phyloP scores from a whole-genome alignment of 2,888 invertebrate genomes.

The Chloromyia formosa region DNA sequence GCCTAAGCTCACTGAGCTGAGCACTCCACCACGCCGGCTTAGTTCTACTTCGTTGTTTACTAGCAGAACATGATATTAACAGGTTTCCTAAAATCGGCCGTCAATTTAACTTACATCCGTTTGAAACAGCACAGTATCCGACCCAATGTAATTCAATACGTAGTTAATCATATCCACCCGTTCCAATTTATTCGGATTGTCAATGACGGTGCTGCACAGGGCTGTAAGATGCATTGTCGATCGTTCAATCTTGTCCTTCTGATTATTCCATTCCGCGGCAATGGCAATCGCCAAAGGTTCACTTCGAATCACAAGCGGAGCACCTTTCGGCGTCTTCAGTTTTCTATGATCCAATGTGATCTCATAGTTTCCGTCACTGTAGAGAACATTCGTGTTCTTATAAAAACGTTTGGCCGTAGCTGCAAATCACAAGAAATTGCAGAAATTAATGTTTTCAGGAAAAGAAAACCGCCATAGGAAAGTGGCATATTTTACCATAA shows the following conservation, averaged over 20 bases:
- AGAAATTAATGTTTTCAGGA: neutral
- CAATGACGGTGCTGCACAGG: slow-evolving; percentile 88
- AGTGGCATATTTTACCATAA: slow-evolving; percentile 17
- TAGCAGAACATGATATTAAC: no score
- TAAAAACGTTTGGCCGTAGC: slow-evolving; percentile 77
- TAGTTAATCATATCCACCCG: slow-evolving; percentile 80
- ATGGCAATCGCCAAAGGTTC: slow-evolving; percentile 92
- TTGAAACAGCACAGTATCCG: slow-evolving; percentile 84
- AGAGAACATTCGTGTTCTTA: slow-evolving; percentile 75
- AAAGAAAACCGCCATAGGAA: no score
- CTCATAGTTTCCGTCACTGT: slow-evolving; percentile 79
- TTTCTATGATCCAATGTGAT: slow-evolving; percentile 88
- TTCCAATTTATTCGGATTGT: slow-evolving; percentile 87
- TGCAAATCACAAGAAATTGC: slow-evolving; percentile 33
- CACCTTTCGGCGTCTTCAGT: slow-evolving; percentile 89
- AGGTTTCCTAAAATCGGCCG: no score
- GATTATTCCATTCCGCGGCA: slow-evolving; percentile 93
- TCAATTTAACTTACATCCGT: slow-evolving; percentile 67
- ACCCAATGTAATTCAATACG: slow-evolving; percentile 80
- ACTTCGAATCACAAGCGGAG: slow-evolving; percentile 77
- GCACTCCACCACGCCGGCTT: no score
- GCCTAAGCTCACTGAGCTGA: no score
- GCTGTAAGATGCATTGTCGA: slow-evolving; percentile 93
- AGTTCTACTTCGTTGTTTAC: no score
- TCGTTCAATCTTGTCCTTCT: slow-evolving; percentile 78